Base-by-base conservation (phyloP, 2,797 vertebrate species). In the Notamacropus eugenii region DNA sequence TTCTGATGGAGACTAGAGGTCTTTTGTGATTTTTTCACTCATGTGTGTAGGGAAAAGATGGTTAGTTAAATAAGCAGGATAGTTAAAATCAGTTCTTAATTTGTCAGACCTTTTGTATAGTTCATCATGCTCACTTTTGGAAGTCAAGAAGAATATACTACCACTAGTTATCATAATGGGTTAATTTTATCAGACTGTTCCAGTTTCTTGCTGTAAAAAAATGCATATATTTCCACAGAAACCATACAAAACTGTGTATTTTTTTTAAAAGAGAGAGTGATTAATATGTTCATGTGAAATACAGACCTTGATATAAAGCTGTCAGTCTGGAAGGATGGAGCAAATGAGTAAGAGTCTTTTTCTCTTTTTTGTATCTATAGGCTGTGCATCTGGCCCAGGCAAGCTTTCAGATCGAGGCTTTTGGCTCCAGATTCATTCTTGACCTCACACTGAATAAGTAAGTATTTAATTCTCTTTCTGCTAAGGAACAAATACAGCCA, bases 331-430 rank as follows among this genome's bases (percentile, higher is more conserved):
- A 93, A 96, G 74, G 94, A 40, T 94, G n/a, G 87, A 94, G 24
- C 40, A 96, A 96, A 24, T 93, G 93, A 97, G 82, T 95, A 92
- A 96, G 50, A 9, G 93, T 97, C 57, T 94, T 96, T 92, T 87
- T 97, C 54, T 98, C 91, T 98, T 95, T 95, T 98, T 98, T 97
- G 92, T 98, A 91, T 98, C 96, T 97, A 74, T 98, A 99, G 99
- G 99, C 99, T 92, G 99, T 99, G 96, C 99, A 99, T 98, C 99
- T 99, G 95, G 99, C 99, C 97, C 99, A 99, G 98, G 99, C 99
- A 98, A 99, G 99, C 98, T 99, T 99, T 99, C 99, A 99, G 98
- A 99, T 99, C 97, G 99, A 99, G 97, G 99, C 99, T 91, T 99
- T 99, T 97, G 99, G 99, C 95, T 99, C 99, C 98, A 99, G 98